A percentile compares a stretch with the other conserved stretches of the same genome.
Evolutionary conservation across 2,113 vertebrate species (phyloP).

Genomic region (Pseudorhombus dupliciocellatus): DNA sequence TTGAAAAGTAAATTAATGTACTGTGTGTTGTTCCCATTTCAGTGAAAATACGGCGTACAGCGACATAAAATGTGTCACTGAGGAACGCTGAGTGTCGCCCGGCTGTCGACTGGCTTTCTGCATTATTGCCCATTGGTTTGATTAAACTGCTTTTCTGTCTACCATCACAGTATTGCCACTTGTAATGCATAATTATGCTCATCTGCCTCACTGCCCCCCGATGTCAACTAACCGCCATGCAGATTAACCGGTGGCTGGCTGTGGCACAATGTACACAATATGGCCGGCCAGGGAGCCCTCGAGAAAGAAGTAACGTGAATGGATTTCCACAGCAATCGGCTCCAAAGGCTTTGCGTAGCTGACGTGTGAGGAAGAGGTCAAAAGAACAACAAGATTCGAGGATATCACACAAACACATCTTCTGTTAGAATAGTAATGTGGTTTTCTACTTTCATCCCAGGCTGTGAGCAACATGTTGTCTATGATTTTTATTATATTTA

Average conservation of each 20-base stretch:
- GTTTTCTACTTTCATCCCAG: not conserved
- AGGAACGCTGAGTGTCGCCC: not conserved
- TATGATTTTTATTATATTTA: not conserved
- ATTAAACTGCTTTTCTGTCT: constrained; percentile 22
- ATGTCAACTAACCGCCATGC: constrained; percentile 19
- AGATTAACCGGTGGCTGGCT: constrained; percentile 36
- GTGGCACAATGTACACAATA: constrained; percentile 22
- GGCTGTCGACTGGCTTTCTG: constrained; percentile 4
- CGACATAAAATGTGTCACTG: constrained; percentile 22
- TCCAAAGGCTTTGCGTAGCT: not conserved
- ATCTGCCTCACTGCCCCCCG: constrained; percentile 44
- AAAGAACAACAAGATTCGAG: too few species aligned
- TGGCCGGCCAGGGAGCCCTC: constrained; percentile 26
- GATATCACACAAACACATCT: too few species aligned
- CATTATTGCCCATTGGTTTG: constrained; percentile 13
- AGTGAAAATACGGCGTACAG: not conserved
- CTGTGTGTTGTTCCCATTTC: not conserved
- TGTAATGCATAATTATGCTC: constrained; percentile 24
- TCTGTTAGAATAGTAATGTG: not conserved
- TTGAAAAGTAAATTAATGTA: constrained; percentile 9
- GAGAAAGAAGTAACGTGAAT: constrained; percentile 17
- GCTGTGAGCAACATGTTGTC: not conserved
- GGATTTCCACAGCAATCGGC: not conserved
- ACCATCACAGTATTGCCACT: constrained; percentile 16
- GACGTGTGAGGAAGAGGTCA: not conserved